Evolutionary conservation across 2,888 invertebrate genomes (phyloP).

Genomic region (Sisyra nigra): DNA sequence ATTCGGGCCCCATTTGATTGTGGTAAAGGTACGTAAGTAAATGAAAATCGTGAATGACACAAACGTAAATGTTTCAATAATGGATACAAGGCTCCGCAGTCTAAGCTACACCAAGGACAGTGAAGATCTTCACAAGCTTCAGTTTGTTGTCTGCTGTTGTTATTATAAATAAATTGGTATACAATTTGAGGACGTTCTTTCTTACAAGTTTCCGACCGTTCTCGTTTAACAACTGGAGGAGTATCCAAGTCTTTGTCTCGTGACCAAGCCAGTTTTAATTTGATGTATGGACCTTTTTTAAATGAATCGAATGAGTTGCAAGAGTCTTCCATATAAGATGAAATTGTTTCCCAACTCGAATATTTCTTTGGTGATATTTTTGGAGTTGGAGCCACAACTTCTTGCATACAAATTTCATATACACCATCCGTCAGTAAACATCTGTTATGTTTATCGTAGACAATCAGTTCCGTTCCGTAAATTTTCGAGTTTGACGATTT

Average conservation of each 20-base stretch:
- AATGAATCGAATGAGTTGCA: constrained; percentile 12
- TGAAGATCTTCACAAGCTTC: constrained; percentile 85
- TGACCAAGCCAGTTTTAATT: constrained; percentile 74
- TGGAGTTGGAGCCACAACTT: constrained; percentile 35
- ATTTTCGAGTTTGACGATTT: constrained; percentile 30
- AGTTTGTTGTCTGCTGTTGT: constrained; percentile 87
- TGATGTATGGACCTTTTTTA: constrained; percentile 50
- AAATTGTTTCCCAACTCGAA: constrained; percentile 52
- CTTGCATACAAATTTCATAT: constrained; percentile 75
- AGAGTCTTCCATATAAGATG: constrained; percentile 32
- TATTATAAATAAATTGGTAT: constrained; percentile 92
- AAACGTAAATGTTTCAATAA: constrained; percentile 85
- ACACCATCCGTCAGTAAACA: constrained; percentile 79
- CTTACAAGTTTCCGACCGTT: constrained; percentile 17
- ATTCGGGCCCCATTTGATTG: constrained; percentile 61
- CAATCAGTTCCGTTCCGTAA: constrained; percentile 66
- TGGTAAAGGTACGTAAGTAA: constrained; percentile 71
- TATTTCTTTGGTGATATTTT: constrained; percentile 48
- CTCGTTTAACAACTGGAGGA: not conserved
- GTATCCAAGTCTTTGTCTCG: constrained; percentile 24
- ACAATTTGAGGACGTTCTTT: constrained; percentile 58
- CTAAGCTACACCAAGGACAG: constrained; percentile 92
- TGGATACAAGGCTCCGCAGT: constrained; percentile 75
- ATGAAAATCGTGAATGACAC: constrained; percentile 86
- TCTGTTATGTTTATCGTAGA: constrained; percentile 79